Evolutionary conservation across 2,888 invertebrate species (phyloP).

Genomic region (Polia nebulosa): DNA sequence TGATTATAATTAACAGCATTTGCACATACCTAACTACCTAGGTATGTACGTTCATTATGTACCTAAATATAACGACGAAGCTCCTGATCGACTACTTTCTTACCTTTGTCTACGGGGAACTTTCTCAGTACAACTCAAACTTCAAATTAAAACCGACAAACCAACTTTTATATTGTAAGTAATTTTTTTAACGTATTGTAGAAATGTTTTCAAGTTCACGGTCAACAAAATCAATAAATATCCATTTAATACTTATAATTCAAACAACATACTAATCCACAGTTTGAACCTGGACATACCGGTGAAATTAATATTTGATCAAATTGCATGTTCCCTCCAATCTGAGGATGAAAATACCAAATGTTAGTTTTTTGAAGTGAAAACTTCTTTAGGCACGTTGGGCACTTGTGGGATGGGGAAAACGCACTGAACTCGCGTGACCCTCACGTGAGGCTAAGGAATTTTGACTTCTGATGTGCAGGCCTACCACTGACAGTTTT

Average conservation of each 20-base stretch:
- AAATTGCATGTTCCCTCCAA: background rate
- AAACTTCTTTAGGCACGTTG: too few relatives aligned
- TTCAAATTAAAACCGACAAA: background rate
- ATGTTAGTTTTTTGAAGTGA: too few relatives aligned
- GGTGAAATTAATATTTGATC: background rate
- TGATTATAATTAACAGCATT: background rate
- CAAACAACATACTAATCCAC: too few relatives aligned
- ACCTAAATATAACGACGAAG: background rate
- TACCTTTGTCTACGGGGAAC: background rate
- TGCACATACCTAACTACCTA: background rate
- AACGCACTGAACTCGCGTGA: too few relatives aligned
- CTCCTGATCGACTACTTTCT: background rate
- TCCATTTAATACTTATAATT: too few relatives aligned
- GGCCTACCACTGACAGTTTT: too few relatives aligned
- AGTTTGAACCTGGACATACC: background rate
- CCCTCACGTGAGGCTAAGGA: too few relatives aligned
- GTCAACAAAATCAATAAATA: background rate
- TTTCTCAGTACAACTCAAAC: background rate
- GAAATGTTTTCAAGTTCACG: background rate
- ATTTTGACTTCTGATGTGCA: too few relatives aligned
- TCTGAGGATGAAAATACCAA: too few relatives aligned
- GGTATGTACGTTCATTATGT: too few relatives aligned
- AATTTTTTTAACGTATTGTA: too few relatives aligned
- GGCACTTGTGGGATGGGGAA: too few relatives aligned
- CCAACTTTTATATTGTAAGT: background rate